Evolutionary conservation across 2,888 invertebrate genomes (phyloP), one percentile per base, ranked within the genome.

Genomic region (Lymantria dispar): DNA sequence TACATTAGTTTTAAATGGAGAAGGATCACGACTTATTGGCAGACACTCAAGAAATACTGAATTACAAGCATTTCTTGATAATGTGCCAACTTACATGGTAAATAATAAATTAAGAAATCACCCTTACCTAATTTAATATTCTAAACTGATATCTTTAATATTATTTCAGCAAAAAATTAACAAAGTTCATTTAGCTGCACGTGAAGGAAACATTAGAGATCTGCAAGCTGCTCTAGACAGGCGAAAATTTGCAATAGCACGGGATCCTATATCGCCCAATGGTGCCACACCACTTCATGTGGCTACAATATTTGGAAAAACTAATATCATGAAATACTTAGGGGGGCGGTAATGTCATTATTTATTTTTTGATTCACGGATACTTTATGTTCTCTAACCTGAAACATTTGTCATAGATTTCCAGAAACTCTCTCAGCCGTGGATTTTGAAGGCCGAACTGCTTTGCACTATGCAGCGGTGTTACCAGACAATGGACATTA

Each of bases 51-150:
- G 92, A 56, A 96, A 96, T 81, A 92, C 94, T 7, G 97, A 97
- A 78, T 92, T 97, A 40, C 96, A 97, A 83, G 94, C 96, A 11
- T 98, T 98, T 87, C 92, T 98, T 62, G 95, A 96, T 72, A 97
- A 97, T 79, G 96, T 97, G 47, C 96, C 97, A 10, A 93, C 94
- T 31, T 97, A 97, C 72, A 97, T 97, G 96, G 97, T 96, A n/a
- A 38, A 2, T n/a, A 12, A 3, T 3, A 47, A 12, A 30, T n/a
- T 36, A 41, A 33, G 1, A 13, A 14, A 5, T 39, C 36, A 45
- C 8, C 0, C 9, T 39, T 14, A 29, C 10, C 3, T 46, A 0
- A 10, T 38, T n/a, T 29, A 38, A 50, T 10, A 33, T 11, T 15
- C 22, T 22, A 22, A 22, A 5, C 22, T 22, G n/a, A 22, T 22